Evolutionary conservation across 2,113 vertebrate genomes (phyloP), one percentile per base, ranked within the genome.

Genomic region (Motacilla alba): DNA sequence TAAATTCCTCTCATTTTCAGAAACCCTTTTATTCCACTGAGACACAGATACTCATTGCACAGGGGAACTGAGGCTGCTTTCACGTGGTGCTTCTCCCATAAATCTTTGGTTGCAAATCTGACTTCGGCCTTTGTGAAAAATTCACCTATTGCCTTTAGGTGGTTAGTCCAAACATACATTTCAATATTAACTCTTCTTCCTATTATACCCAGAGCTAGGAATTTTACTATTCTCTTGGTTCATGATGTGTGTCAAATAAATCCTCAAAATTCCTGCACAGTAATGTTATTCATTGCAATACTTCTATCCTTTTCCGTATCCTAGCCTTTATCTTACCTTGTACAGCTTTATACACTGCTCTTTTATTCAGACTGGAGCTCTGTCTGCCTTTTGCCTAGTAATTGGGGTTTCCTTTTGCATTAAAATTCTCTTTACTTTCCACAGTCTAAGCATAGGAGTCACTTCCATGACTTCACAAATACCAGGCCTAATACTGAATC

Each of bases 21-120:
- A 83, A 92, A 50, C 12, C 1, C 28, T 47, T 75, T 86, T 44
- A 31, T 49, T 41, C 21, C n/a, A 28, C 19, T 35, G 43, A 87
- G 43, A 13, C 0, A 0, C 31, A 11, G 7, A 11, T 2, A 14
- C 11, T 53, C 9, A 9, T 28, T 62, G 41, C 41, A n/a, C 44
- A 49, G 37, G 28, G 50, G 7, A 83, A 19, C 35, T n/a, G 56
- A 62, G 15, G 20, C 13, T 70, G 16, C n/a, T 41, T 77, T 77
- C 55, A 58, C 8, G 9, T 0, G 1, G 3, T 68, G 17, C 19
- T 56, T 72, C 47, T 75, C 39, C 23, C 6, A 2, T 18, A 73
- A 77, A 27, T 35, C 43, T 76, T 43, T 37, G 15, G 8, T 31
- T 69, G 31, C 22, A 72, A 47, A 70, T 16, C 13, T 66, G 55